Base-by-base conservation (phyloP, 2,888 invertebrate species). In the Heliconius ismenius region DNA sequence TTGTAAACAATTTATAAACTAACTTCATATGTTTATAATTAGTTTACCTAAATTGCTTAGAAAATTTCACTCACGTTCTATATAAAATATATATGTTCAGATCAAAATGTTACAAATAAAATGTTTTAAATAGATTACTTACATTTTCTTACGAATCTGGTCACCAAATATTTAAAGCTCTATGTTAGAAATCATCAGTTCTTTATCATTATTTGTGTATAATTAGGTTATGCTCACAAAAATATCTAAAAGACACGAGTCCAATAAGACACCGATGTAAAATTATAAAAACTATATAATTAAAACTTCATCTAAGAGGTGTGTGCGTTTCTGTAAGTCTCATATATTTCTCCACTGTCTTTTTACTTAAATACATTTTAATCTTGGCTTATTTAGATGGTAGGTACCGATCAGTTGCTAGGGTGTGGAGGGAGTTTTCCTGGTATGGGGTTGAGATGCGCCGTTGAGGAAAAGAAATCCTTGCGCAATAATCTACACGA, bases 401-500 rank as follows among this genome's bases (percentile, higher is more conserved):
- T 68, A 36, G 62, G 69, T 69, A 64, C 54, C 64, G 21, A 68
- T 74, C 64, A 72, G 84, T 86, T 82, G 78, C 81, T 81, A 82
- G 82, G 78, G 81, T 79, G 83, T 81, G 82, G 83, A 82, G 82
- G 83, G 83, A 74, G 82, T 79, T 36, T n/a, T 54, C n/a, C 32
- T 43, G 77, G 81, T 78, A 81, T 76, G 80, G 82, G 83, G 82
- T 76, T 82, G 77, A 73, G 79, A 79, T 90, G 90, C 90, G 89
- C 85, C 11, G 60, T 80, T 36, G 72, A 64, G 76, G 65, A 81
- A 84, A 78, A 36, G 54, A 64, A 36, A 24, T 60, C 54, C 88
- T 54, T 90, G 90, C 90, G 90, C 90, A 89, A 79, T 72, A 4
- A 79, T 64, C 68, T 62, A 78, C 4, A 79, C 85, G 81, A 88